A percentile compares a stretch with the other conserved stretches of the same genome.
phyloP scores from a whole-genome alignment of 2,888 invertebrate genomes.

The Pocota personata region DNA sequence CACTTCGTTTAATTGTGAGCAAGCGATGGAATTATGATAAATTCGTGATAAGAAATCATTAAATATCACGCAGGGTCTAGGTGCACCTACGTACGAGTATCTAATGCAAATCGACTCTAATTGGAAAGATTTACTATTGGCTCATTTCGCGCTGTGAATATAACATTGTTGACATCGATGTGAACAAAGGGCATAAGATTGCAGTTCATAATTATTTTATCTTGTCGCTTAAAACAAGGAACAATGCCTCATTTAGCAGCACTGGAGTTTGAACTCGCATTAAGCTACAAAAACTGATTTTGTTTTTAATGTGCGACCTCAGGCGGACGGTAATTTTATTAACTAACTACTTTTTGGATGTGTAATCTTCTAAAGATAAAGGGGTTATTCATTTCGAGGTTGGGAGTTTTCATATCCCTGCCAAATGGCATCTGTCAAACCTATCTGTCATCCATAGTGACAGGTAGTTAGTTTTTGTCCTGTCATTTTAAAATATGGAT shows the following conservation, averaged over 20 bases:
- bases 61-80: conserved; percentile 58
- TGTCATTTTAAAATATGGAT: too few species aligned
- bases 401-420: too few species aligned
- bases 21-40: conserved; percentile 64
- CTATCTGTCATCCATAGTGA: too few species aligned
- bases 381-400: too few species aligned
- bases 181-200: conserved; percentile 2
- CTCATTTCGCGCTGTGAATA: not conserved
- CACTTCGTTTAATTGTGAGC: conserved; percentile 48
- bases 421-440: too few species aligned
- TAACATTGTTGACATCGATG: conserved; percentile 24
- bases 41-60: conserved; percentile 63
- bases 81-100: not conserved
- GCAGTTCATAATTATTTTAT: conserved; percentile 5
- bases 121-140: conserved; percentile 33
- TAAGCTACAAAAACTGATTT: not conserved
- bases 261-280: not conserved
- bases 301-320: not conserved
- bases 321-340: not conserved
- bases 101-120: conserved; percentile 55
- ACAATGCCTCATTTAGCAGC: conserved; percentile 20
- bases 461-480: too few species aligned
- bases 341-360: too few species aligned
- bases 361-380: too few species aligned
- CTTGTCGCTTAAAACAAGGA: not conserved